Base-by-base conservation (phyloP, 2,113 vertebrate species). In the Tragulus kanchil region DNA sequence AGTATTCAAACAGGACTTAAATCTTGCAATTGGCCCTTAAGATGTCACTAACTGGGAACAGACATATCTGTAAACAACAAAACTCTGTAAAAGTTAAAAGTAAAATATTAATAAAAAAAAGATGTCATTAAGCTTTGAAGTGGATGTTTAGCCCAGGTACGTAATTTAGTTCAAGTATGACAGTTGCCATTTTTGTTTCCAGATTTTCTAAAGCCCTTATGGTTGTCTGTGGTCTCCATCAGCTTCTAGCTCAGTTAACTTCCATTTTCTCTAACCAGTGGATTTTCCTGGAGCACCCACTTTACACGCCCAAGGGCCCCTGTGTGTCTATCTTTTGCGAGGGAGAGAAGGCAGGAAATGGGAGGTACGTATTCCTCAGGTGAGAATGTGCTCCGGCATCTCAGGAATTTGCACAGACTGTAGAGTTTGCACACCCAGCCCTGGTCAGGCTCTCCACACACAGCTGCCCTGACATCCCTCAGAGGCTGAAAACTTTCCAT, bases 331-430 rank as follows among this genome's bases (percentile, higher is more conserved):
- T 21, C 8, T 50, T n/a, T 64, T 6, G 50, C 0, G 31, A n/a
- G 28, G 11, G 36, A 10, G 12, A 6, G 28, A 16, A 69, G 52
- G 9, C 0, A 2, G 31, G 85, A 36, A 85, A 14, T 0, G 4
- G 15, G 45, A 82, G 64, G n/a, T 1, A 1, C 36, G 31, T 36
- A 92, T 42, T 52, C 71, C 61, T 9, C 75, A 88, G 85, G 23
- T 86, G 17, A 87, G n/a, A 95, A 90, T 73, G 61, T 62, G 21
- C 84, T 83, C 85, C 2, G 69, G 93, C 42, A 94, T 97, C 83
- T 90, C 62, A 54, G 93, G 88, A 90, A 95, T 89, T 62, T 31
- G 12, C 21, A 50, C 6, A 71, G 45, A 58, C 58, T 91, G 36
- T 28, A 10, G 25, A 10, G 54, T 31, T 61, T n/a, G 73, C 59